phyloP scores from a whole-genome alignment of 2,888 invertebrate genomes.

The Pandemis heparana region DNA sequence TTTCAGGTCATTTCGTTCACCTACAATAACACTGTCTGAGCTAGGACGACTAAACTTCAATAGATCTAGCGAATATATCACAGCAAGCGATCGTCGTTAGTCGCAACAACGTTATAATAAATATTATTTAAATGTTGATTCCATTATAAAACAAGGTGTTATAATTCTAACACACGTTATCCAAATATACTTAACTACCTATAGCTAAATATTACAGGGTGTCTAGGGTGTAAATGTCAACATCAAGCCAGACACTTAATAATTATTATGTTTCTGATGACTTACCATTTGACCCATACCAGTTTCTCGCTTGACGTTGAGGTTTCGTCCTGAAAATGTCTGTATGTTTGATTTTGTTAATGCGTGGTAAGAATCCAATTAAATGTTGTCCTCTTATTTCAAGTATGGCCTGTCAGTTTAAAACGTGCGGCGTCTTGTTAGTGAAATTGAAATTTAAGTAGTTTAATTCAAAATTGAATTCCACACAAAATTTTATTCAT shows the following conservation, averaged over 20 bases:
- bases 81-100: not conserved
- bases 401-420: not conserved
- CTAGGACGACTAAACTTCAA: constrained; percentile 16
- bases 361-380: not conserved
- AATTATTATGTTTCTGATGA: too few species aligned
- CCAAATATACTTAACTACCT: too few species aligned
- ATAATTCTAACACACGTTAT: too few species aligned
- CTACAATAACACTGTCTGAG: constrained; percentile 8
- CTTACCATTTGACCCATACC: too few species aligned
- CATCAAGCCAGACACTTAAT: too few species aligned
- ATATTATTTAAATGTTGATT: too few species aligned
- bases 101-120: not conserved
- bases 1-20: constrained; percentile 33
- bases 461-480: not conserved
- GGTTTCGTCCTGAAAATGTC: not conserved
- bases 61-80: constrained; percentile 10
- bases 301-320: too few species aligned
- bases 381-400: not conserved
- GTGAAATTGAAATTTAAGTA: not conserved
- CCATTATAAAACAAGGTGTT: too few species aligned
- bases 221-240: too few species aligned
- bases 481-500: not conserved
- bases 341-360: not conserved
- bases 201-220: too few species aligned
- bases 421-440: not conserved